Evolutionary conservation across 1,140 invertebrate species (phyloP).

Genomic region (Callitettix versicolor): DNA sequence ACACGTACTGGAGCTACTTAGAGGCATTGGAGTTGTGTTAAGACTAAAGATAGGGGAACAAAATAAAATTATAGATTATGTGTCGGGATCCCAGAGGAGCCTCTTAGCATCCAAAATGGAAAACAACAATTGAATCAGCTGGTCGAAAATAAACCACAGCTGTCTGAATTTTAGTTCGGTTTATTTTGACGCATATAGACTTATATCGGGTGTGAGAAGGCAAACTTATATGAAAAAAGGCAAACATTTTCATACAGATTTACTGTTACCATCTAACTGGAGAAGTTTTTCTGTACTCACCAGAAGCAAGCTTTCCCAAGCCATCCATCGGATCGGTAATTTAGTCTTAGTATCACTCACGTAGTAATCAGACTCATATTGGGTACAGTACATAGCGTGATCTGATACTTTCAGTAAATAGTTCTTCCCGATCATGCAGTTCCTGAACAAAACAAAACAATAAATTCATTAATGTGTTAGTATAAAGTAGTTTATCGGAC

Average conservation of each 20-base stretch:
- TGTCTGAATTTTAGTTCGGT: background rate
- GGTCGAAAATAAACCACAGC: background rate
- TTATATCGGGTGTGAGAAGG: too few relatives aligned
- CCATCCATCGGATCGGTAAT: conserved; percentile 79
- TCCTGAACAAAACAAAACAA: conserved; percentile 43
- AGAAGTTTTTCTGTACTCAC: conserved; percentile 38
- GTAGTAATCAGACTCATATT: conserved; percentile 75
- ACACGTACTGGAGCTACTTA: too few relatives aligned
- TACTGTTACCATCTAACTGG: too few relatives aligned
- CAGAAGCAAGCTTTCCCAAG: conserved; percentile 70
- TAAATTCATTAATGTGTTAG: too few relatives aligned
- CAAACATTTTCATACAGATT: too few relatives aligned
- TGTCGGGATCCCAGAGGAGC: too few relatives aligned
- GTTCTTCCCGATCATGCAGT: conserved; percentile 73
- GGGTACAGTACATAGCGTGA: conserved; percentile 77
- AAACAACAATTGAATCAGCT: background rate
- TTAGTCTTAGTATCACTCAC: conserved; percentile 69
- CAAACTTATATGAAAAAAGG: too few relatives aligned
- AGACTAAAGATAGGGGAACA: too few relatives aligned
- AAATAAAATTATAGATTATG: too few relatives aligned
- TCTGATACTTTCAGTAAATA: conserved; percentile 77
- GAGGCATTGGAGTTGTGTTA: too few relatives aligned
- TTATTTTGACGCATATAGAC: background rate
- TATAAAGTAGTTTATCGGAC: too few relatives aligned
- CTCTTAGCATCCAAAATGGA: too few relatives aligned